Evolutionary conservation across 2,888 invertebrate genomes (phyloP), one percentile per base, ranked within the genome.

Genomic region (Agrotis clavis): DNA sequence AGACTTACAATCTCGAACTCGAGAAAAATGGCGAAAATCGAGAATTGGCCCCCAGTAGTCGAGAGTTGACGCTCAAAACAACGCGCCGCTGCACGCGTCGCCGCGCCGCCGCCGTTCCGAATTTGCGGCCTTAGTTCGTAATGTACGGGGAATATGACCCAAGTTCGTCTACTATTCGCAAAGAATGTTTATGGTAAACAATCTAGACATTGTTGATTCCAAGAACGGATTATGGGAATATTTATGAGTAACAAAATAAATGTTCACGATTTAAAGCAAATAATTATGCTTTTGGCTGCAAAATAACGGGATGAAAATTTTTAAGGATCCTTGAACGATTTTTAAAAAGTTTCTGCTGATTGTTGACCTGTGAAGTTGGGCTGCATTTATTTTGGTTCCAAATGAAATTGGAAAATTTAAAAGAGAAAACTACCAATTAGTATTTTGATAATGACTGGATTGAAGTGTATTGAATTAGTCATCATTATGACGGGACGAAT

Each of bases 181-280:
- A 84, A 77, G 81, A 86, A 87, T 85, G 79, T 82, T 79, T 60
- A 69, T 75, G 65, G 65, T 66, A 71, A 79, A 87, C 82, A 82
- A 78, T 82, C 77, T 83, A 70, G 76, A 79, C 56, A 72, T 73
- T 78, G 73, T 76, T 84, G 74, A 78, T 80, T 76, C 67, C 56
- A 60, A 61, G 50, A 74, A 67, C 48, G 71, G 77, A 77, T 85
- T 78, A 78, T 50, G 71, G 59, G 70, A 75, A 84, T 81, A 69
- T 77, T 74, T 71, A 54, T 62, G 48, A 71, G 60, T 65, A 62
- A 62, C 51, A 63, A 66, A 68, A 77, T 68, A 68, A 66, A 76
- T 41, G 9, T 41, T 65, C 53, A 54, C 57, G 51, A 83, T 76
- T 83, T 61, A 35, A 61, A 71, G 41, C 60, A 45, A 62, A 67